Evolutionary conservation across 1,140 invertebrate genomes (phyloP).

Genomic region (Caenorhabditis inopinata): DNA sequence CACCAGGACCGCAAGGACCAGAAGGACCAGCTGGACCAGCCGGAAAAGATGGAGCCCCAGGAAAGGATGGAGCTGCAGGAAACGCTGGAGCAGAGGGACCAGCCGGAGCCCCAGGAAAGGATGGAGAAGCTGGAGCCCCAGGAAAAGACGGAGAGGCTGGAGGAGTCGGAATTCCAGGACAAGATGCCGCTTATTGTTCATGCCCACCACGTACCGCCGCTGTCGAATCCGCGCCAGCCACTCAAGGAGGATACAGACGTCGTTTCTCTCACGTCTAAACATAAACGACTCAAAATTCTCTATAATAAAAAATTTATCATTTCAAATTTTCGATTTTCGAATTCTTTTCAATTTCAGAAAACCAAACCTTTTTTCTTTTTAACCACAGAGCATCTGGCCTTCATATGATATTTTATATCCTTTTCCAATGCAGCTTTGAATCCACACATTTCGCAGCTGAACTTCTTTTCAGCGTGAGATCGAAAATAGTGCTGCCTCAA

Average conservation of each 20-base stretch:
- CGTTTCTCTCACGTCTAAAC: conserved; percentile 22
- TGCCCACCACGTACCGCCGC: conserved; percentile 46
- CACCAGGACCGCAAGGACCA: conserved; percentile 27
- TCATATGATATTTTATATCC: conserved; percentile 3
- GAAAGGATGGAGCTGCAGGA: conserved; percentile 26
- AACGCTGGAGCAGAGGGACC: conserved; percentile 37
- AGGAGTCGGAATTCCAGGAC: conserved; percentile 36
- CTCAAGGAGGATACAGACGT: conserved; percentile 23
- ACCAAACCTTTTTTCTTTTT: background rate
- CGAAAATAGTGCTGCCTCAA: background rate
- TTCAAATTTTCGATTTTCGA: background rate
- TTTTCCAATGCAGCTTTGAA: background rate
- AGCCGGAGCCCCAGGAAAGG: conserved; percentile 36
- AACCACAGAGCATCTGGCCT: background rate
- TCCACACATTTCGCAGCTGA: background rate
- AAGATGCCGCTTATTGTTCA: conserved; percentile 43
- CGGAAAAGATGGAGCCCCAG: conserved; percentile 14
- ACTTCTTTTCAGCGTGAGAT: background rate
- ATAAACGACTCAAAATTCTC: background rate
- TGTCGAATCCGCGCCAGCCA: conserved; percentile 24
- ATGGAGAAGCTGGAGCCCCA: conserved; percentile 37
- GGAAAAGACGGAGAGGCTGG: conserved; percentile 41
- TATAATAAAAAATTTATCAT: background rate
- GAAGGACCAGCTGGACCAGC: conserved; percentile 26
- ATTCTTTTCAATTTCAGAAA: background rate